Base-by-base conservation (phyloP, 2,113 vertebrate species). In the Anolis carolinensis region DNA sequence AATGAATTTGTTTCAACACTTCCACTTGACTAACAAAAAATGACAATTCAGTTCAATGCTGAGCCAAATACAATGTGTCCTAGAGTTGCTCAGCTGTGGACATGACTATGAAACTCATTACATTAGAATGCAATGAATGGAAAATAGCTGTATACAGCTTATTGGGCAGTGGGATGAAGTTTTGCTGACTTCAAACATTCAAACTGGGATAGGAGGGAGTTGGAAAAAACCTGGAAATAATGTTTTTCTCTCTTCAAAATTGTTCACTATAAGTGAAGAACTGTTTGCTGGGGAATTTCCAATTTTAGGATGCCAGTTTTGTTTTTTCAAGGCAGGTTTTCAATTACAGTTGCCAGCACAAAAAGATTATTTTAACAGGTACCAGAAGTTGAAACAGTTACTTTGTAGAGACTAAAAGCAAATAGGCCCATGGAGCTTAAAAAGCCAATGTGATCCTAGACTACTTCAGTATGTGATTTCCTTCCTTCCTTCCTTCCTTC, bases 1-100 rank as follows among this genome's bases (percentile, higher is more conserved):
- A 16, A 62, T 89, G 6, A 71, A 83, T 72, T 59, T 78, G 16
- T 34, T 93, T 90, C 73, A 30, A 80, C 86, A 78, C 81, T 85
- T 82, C 82, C 11, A 62, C 5, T 88, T 50, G 20, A 39, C 20
- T 88, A 81, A 76, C 44, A 75, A 39, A 44, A n/a, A 34, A 44
- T 1, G 14, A 16, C 55, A 62, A 11, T 67, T 74, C 21, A 86
- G 83, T 27, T 80, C 5, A 52, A 86, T 90, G 83, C 70, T 75
- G 73, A 63, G 59, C 10, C 36, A 70, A n/a, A 65, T 68, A 63
- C 0, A 75, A 39, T 62, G 44, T 62, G 8, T 68, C 11, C 21
- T 59, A 34, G 20, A 32, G 27, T 44, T 80, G 30, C 30, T 86
- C 20, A 32, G n/a, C n/a, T 50, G 36, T 67, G 39, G 39, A 50